phyloP scores from a whole-genome alignment of 2,888 invertebrate species.

The Cheilosia grossa region DNA sequence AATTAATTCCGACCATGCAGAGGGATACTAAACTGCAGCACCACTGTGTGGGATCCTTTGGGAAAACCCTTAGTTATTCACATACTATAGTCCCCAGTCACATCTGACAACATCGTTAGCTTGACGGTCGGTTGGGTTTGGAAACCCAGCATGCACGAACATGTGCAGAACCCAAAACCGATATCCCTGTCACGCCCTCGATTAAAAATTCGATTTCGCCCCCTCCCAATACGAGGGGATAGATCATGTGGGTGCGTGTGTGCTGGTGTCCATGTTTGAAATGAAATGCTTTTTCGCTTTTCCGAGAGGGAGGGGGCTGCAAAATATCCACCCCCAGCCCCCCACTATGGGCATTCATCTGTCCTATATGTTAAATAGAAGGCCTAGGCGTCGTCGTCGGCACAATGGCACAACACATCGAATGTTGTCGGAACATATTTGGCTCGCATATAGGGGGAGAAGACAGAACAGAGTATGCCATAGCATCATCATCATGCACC shows the following conservation, averaged over 20 bases:
- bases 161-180: slow-evolving; percentile 4
- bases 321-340: too few relatives aligned
- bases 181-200: slow-evolving; percentile 53
- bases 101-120: slow-evolving; percentile 64
- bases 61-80: slow-evolving; percentile 3
- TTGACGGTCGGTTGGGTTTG: slow-evolving; percentile 49
- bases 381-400: slow-evolving; percentile 27
- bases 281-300: slow-evolving; percentile 44
- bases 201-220: slow-evolving; percentile 61
- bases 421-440: slow-evolving; percentile 30
- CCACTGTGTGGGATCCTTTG: slow-evolving; percentile 9
- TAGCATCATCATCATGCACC: slow-evolving; percentile 38
- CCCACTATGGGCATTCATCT: slow-evolving; percentile 29
- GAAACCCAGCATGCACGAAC: slow-evolving; percentile 3
- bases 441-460: background rate
- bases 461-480: slow-evolving; percentile 19
- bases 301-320: background rate
- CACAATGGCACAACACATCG: slow-evolving; percentile 2
- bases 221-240: background rate
- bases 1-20: slow-evolving; percentile 36
- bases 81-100: slow-evolving; percentile 30
- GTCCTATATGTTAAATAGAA: slow-evolving; percentile 48
- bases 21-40: slow-evolving; percentile 15
- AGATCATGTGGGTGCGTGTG: background rate
- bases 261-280: slow-evolving; percentile 30